Conservation (phyloP, 2,113 vertebrate species). For the Tangachromis dhanisi region DNA sequence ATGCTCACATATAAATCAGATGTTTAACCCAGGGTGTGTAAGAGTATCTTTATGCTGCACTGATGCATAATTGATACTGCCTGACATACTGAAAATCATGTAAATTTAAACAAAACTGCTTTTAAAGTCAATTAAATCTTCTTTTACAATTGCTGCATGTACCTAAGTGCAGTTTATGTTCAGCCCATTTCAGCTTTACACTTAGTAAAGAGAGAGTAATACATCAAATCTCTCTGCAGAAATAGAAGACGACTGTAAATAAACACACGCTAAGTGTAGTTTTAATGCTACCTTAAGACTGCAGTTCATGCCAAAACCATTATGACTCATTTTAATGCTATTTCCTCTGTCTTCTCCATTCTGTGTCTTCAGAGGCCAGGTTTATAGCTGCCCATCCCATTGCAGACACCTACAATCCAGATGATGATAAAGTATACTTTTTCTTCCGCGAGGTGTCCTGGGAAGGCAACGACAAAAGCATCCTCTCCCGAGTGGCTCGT, state of each 20-base stretch:
- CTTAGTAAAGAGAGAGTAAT: background rate
- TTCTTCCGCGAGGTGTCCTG: slow-evolving; percentile 94
- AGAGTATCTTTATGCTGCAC: background rate
- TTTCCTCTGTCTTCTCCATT: background rate
- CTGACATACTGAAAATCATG: background rate
- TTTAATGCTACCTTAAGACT: slow-evolving; percentile 1
- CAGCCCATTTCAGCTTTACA: background rate
- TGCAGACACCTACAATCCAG: slow-evolving; percentile 91
- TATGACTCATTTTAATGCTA: background rate
- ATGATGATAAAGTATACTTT: slow-evolving; percentile 98
- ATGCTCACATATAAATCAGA: background rate
- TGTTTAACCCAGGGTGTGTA: background rate
- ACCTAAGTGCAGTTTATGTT: background rate
- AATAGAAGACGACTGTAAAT: background rate
- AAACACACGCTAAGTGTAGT: background rate
- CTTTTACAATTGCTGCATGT: background rate
- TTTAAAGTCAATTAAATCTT: slow-evolving; percentile 5
- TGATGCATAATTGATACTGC: background rate
- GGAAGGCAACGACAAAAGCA: slow-evolving; percentile 86
- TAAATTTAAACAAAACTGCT: slow-evolving; percentile 4
- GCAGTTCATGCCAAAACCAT: slow-evolving; percentile 3
- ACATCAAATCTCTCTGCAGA: background rate
- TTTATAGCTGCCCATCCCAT: slow-evolving; percentile 92
- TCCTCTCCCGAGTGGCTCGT: slow-evolving; percentile 90
- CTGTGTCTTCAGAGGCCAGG: slow-evolving; percentile 81